These are phyloP conservation scores for Daktulosphaira vitifoliae DNA, from an alignment of 1,140 invertebrate species.

Conservation along the genomic window DNA sequence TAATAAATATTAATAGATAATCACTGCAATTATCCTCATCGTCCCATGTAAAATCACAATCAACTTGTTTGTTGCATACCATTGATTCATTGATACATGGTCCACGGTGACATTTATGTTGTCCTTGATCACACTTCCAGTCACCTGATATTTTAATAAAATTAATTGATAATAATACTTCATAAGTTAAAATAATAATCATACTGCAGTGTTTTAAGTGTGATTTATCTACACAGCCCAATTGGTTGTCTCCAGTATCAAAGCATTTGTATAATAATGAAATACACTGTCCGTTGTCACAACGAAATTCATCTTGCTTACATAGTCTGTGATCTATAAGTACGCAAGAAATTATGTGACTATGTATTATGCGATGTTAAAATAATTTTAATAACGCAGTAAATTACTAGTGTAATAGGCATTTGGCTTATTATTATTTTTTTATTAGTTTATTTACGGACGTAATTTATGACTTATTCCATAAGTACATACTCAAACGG, in stretches of 20 bases:
- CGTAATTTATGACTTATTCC: no score
- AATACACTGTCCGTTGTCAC: slow-evolving; percentile 46
- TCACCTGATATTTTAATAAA: slow-evolving; percentile 34
- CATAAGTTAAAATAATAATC: slow-evolving; percentile 38
- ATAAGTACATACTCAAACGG: no score
- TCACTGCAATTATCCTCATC: slow-evolving; percentile 44
- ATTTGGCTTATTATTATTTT: slow-evolving; percentile 8
- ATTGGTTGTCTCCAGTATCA: slow-evolving; percentile 37
- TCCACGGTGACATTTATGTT: slow-evolving; percentile 42
- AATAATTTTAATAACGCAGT: no score
- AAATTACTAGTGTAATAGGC: no score
- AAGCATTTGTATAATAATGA: slow-evolving; percentile 41
- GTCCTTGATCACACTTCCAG: slow-evolving; percentile 35
- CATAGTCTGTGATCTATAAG: slow-evolving; percentile 36
- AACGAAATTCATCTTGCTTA: slow-evolving; percentile 41
- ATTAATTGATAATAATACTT: no score
- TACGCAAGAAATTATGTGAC: no score
- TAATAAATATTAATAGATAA: no score
- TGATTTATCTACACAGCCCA: slow-evolving; percentile 45
- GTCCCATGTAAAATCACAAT: slow-evolving; percentile 45
- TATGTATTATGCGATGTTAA: no score
- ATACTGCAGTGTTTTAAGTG: slow-evolving; percentile 46
- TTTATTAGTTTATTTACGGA: no score
- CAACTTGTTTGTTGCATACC: slow-evolving; percentile 43
- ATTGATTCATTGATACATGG: slow-evolving; percentile 41